phyloP scores from a whole-genome alignment of 2,888 invertebrate species.

The Heteromurus nitidus region DNA sequence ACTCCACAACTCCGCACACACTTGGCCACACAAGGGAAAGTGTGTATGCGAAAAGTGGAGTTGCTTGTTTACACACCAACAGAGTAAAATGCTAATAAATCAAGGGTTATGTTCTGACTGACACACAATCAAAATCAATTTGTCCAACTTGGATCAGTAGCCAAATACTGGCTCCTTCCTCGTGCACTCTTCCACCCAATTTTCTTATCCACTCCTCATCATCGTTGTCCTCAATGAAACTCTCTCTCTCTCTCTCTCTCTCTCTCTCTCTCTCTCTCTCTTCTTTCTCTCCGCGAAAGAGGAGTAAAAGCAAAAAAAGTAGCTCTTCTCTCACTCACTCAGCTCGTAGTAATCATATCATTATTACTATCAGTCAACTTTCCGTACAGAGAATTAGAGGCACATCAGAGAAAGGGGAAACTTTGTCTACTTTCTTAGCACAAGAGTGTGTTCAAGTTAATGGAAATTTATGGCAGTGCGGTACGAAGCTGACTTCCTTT shows the following conservation, averaged over 20 bases:
- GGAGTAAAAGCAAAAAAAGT: no score
- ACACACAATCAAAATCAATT: slow-evolving; percentile 58
- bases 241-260: neutral
- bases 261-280: no score
- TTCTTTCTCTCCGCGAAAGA: no score
- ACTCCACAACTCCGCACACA: no score
- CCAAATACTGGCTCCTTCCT: neutral
- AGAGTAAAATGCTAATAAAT: no score
- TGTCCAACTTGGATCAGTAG: neutral
- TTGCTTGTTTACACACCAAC: no score
- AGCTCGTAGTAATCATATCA: no score
- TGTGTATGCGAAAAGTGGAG: no score
- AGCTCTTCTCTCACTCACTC: no score
- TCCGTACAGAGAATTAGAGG: neutral
- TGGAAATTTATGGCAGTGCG: slow-evolving; percentile 56
- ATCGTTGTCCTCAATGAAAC: neutral
- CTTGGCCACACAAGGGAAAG: no score
- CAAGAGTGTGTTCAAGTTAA: slow-evolving; percentile 28
- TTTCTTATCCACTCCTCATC: slow-evolving; percentile 12
- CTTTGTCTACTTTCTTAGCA: neutral
- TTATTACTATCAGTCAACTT: no score
- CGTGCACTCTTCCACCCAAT: neutral
- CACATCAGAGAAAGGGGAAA: neutral
- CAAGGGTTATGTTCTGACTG: slow-evolving; percentile 14
- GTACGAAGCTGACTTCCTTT: neutral